Evolutionary conservation across 2,797 vertebrate species (phyloP), one percentile per base, ranked within the genome.

Genomic region (Sebastes trivittatus): DNA sequence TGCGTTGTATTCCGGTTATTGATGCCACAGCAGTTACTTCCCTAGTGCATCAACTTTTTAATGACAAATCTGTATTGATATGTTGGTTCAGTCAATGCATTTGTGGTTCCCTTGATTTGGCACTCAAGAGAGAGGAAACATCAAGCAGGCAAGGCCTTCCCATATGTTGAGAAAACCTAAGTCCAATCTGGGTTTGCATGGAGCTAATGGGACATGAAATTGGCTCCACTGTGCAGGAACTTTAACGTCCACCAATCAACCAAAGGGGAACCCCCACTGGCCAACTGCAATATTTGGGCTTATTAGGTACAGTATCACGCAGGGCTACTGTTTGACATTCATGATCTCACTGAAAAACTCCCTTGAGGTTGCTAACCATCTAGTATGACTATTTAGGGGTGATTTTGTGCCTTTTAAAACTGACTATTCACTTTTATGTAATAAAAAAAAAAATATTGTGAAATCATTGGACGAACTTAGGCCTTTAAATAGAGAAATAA

Each of bases 111-210:
- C 61, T 42, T 49, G 69, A 66, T 80, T 54, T 72, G 61, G 52
- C 29, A 18, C 56, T 59, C 60, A 8, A 27, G 85, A 96, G 96
- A 83, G 95, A 95, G 90, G 95, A 97, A 95, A 96, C 95, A 93
- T 95, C 95, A 83, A 95, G 77, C 18, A 9, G 27, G 27, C 55
- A 10, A 56, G 55, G 71, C 18, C 54, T 70, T 70, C 56, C 75
- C 75, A 69, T 71, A 82, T 83, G 84, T 79, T 73, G 80, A 75
- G 80, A 68, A 77, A 83, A 69, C 58, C 75, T 74, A 58, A 75
- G 49, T 90, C 86, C 84, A 91, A 86, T 91, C 87, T 88, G 80
- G 63, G 80, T 93, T 89, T 88, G 87, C 88, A 89, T 89, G 90
- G 74, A 90, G 77, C 84, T 91, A 93, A 93, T 93, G 92, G 83